These are phyloP conservation scores for Sesia apiformis DNA, from an alignment of 2,888 invertebrate genomes.

Conservation along the genomic window DNA sequence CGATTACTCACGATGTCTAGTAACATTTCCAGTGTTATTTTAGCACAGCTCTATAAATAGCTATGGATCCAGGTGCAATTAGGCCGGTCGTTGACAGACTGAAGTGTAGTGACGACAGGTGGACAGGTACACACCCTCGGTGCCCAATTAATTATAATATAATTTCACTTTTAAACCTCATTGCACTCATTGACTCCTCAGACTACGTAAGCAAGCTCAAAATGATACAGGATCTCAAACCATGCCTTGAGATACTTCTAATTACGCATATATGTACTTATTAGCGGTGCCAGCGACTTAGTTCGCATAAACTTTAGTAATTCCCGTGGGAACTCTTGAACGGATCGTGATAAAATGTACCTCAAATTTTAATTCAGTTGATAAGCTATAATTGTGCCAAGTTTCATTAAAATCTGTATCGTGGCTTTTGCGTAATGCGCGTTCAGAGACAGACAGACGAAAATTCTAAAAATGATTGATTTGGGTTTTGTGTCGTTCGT, in stretches of 20 bases:
- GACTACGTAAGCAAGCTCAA: background rate
- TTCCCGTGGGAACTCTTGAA: too few species aligned
- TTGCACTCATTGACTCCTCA: background rate
- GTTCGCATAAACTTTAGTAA: too few species aligned
- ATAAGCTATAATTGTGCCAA: too few species aligned
- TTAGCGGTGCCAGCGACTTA: too few species aligned
- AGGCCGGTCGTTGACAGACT: constrained; percentile 38
- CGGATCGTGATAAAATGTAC: too few species aligned
- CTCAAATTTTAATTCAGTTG: too few species aligned
- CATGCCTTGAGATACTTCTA: background rate
- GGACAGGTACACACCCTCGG: background rate
- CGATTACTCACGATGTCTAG: too few species aligned
- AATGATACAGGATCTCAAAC: background rate
- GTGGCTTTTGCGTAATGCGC: too few species aligned
- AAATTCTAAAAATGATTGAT: too few species aligned
- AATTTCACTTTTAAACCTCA: background rate
- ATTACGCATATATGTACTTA: background rate
- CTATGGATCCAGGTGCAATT: constrained; percentile 40
- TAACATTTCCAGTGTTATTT: background rate
- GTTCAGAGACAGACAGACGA: too few species aligned
- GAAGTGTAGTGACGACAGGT: background rate
- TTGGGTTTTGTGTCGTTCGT: too few species aligned
- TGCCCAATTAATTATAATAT: background rate
- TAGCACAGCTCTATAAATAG: constrained; percentile 6
- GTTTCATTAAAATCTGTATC: too few species aligned